Percentiles rank a stretch among this genome's conserved stretches.
phyloP scores from a whole-genome alignment of 2,113 vertebrate species.

The Sander vitreus region DNA sequence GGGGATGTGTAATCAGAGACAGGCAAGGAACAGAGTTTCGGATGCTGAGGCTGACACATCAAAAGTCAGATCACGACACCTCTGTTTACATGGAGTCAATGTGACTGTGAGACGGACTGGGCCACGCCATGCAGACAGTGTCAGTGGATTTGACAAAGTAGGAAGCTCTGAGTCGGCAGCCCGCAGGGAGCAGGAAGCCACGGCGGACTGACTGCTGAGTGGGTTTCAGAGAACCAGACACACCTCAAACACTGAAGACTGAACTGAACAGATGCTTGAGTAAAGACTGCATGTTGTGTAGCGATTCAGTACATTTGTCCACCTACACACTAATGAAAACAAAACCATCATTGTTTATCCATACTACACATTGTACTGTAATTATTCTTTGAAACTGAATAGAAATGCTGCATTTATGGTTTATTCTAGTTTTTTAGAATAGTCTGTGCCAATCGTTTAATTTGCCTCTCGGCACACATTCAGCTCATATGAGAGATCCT shows the following conservation, averaged over 20 bases:
- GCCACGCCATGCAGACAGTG: constrained; percentile 28
- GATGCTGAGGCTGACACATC: constrained; percentile 45
- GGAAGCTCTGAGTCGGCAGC: constrained; percentile 18
- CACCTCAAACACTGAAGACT: constrained; percentile 5
- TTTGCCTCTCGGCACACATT: background rate
- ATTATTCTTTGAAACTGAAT: no score
- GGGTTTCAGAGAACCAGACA: constrained; percentile 32
- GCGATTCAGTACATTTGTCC: background rate
- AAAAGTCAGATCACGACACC: constrained; percentile 54
- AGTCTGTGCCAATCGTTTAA: background rate
- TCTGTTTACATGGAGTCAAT: constrained; percentile 58
- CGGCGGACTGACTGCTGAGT: constrained; percentile 40
- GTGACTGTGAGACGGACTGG: constrained; percentile 44
- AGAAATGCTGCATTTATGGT: background rate
- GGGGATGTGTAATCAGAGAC: background rate
- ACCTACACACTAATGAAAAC: background rate
- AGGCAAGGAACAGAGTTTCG: background rate
- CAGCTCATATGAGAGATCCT: background rate
- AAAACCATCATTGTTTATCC: background rate
- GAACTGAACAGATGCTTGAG: background rate
- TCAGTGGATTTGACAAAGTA: constrained; percentile 54
- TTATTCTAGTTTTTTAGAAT: no score
- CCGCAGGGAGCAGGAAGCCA: constrained; percentile 8
- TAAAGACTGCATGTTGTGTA: background rate
- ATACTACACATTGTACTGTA: background rate